These are phyloP conservation scores for Andrena chrysosceles DNA, from an alignment of 2,888 invertebrate species.

Conservation along the genomic window DNA sequence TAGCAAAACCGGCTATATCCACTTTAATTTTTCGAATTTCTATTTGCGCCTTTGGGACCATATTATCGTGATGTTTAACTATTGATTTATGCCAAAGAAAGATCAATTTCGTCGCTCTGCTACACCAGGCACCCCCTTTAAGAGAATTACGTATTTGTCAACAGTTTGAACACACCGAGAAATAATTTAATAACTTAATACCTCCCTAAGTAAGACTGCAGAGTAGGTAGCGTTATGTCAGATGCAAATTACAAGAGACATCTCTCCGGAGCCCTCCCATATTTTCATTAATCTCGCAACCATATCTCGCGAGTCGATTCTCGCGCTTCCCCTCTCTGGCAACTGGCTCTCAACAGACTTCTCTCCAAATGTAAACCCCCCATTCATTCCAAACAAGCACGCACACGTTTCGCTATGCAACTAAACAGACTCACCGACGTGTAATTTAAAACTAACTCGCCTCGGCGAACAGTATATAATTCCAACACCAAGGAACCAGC, in stretches of 20 bases:
- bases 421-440: neutral
- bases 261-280: neutral
- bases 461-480: neutral
- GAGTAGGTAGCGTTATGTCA: too few relatives aligned
- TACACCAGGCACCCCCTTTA: too few relatives aligned
- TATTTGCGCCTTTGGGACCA: too few relatives aligned
- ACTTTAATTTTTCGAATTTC: too few relatives aligned
- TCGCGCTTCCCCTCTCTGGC: neutral
- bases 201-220: too few relatives aligned
- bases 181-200: too few relatives aligned
- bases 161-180: neutral
- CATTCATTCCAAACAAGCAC: neutral
- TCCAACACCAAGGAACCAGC: constrained; percentile 1
- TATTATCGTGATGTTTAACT: too few relatives aligned
- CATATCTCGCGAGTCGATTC: constrained; percentile 17
- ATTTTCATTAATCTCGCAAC: constrained; percentile 6
- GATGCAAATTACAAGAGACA: neutral
- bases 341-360: constrained; percentile 7
- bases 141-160: too few relatives aligned
- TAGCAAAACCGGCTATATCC: too few relatives aligned
- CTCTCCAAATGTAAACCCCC: neutral
- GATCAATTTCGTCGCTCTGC: too few relatives aligned
- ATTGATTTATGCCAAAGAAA: too few relatives aligned
- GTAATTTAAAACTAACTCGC: neutral
- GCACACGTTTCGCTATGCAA: neutral